Conservation (phyloP, 2,888 invertebrate genomes). For the Gerris lacustris region DNA sequence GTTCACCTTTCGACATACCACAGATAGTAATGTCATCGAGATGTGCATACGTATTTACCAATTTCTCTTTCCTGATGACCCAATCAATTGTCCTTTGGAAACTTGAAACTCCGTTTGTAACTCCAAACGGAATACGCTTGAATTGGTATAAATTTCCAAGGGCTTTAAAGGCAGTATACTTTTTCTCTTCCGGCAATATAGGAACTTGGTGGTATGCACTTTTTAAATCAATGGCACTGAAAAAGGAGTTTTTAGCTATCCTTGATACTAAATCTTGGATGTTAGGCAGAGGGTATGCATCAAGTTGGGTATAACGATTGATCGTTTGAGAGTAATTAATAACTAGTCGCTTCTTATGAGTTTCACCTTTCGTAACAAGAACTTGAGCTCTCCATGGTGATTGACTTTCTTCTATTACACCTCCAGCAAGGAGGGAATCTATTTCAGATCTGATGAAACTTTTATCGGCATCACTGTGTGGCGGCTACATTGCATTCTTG, state of each 20-base stretch:
- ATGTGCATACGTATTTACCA: not conserved
- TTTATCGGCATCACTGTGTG: not conserved
- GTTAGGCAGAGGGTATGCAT: slow-evolving; percentile 22
- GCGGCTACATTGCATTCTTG: not conserved
- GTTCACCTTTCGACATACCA: no score
- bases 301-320: not conserved
- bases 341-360: slow-evolving; percentile 7
- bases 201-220: no score
- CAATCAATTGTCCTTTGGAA: no score
- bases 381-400: slow-evolving; percentile 16
- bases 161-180: no score
- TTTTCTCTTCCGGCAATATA: no score
- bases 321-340: not conserved
- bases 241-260: slow-evolving; percentile 20
- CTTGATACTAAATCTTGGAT: slow-evolving; percentile 21
- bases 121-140: no score
- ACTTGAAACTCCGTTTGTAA: no score
- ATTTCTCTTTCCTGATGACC: slow-evolving; percentile 13
- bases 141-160: no score
- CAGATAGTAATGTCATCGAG: no score
- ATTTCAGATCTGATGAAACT: slow-evolving; percentile 5
- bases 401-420: slow-evolving; percentile 15
- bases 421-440: slow-evolving; percentile 7
- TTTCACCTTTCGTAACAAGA: slow-evolving; percentile 7
- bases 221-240: slow-evolving; percentile 19